phyloP scores from a whole-genome alignment of 2,113 vertebrate genomes.

The Apteryx mantelli region DNA sequence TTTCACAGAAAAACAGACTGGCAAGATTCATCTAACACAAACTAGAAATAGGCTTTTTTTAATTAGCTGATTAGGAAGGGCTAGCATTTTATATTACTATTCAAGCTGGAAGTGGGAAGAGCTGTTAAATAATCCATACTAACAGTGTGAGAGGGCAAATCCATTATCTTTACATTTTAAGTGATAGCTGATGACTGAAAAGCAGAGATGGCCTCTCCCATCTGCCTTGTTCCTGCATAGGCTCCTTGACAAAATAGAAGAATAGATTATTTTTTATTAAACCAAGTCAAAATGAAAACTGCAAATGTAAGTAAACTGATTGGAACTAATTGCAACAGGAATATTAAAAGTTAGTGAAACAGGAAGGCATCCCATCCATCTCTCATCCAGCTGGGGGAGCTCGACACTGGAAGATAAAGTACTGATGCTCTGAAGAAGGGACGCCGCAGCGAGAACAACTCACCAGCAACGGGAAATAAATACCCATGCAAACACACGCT shows the following conservation, averaged over 20 bases:
- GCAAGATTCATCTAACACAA: background rate
- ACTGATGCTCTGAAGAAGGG: background rate
- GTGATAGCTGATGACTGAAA: background rate
- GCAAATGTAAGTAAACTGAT: background rate
- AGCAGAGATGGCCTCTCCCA: background rate
- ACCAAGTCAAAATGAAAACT: background rate
- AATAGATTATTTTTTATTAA: background rate
- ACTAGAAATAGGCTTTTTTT: background rate
- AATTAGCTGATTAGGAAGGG: background rate
- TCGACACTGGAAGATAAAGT: background rate
- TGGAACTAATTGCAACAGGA: background rate
- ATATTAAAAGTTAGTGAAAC: background rate
- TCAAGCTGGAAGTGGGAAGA: background rate
- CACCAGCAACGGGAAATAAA: rapidly evolving
- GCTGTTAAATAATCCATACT: background rate
- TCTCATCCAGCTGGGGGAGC: background rate
- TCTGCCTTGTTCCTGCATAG: background rate
- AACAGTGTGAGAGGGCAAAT: background rate
- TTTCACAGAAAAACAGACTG: background rate
- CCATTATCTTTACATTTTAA: background rate
- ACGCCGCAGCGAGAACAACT: background rate
- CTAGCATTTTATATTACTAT: background rate
- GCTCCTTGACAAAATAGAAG: background rate
- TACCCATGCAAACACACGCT: rapidly evolving
- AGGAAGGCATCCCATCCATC: background rate